phyloP scores from a whole-genome alignment of 2,888 invertebrate species.

The Euclidia mi region DNA sequence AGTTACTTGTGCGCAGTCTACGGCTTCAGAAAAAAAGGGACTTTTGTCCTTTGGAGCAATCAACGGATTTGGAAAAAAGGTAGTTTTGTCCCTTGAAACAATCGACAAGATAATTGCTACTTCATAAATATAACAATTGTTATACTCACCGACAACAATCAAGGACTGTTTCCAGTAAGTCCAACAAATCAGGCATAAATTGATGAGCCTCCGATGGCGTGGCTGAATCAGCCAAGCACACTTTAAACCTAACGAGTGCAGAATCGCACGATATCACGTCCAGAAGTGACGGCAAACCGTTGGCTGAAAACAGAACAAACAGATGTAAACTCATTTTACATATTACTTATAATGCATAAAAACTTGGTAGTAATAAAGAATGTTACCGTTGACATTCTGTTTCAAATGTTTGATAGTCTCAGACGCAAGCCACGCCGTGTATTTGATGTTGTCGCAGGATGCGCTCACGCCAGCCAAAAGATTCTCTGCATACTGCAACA shows the following conservation, averaged over 20 bases:
- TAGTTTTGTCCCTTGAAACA: too few relatives aligned
- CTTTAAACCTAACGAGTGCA: constrained; percentile 93
- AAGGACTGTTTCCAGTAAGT: constrained; percentile 91
- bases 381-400: constrained; percentile 79
- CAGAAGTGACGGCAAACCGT: constrained; percentile 92
- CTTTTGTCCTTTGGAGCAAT: too few relatives aligned
- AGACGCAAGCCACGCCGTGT: constrained; percentile 85
- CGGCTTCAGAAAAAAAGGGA: too few relatives aligned
- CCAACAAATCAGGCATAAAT: constrained; percentile 91
- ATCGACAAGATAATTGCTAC: too few relatives aligned
- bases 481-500: constrained; percentile 91
- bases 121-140: background rate
- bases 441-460: constrained; percentile 90
- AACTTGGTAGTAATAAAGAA: too few relatives aligned
- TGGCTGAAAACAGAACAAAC: constrained; percentile 58
- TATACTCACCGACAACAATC: constrained; percentile 89
- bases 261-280: constrained; percentile 94
- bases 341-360: too few relatives aligned
- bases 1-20: too few relatives aligned
- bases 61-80: too few relatives aligned
- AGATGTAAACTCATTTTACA: too few relatives aligned
- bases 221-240: constrained; percentile 85
- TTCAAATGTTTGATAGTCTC: constrained; percentile 86
- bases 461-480: constrained; percentile 93
- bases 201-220: constrained; percentile 88